phyloP scores from a whole-genome alignment of 1,140 invertebrate genomes.

The Pachyrhynchus sulphureomaculatus region DNA sequence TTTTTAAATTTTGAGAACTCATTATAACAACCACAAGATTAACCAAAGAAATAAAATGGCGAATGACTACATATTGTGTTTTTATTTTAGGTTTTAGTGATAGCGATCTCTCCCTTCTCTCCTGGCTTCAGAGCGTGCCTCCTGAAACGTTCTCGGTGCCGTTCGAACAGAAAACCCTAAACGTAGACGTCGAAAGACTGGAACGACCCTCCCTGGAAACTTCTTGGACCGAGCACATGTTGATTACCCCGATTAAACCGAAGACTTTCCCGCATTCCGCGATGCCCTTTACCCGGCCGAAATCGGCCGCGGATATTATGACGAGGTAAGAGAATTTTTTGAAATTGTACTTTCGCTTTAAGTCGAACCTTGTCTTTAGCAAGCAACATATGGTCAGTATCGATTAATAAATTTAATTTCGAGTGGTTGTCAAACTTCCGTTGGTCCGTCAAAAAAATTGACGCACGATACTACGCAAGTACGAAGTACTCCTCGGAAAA shows the following conservation, averaged over 20 bases:
- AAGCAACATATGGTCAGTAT: too few species aligned
- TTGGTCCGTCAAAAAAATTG: too few species aligned
- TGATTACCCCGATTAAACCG: slow-evolving; percentile 94
- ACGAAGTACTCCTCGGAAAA: too few species aligned
- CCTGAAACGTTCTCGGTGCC: slow-evolving; percentile 87
- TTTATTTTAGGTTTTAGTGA: slow-evolving; percentile 67
- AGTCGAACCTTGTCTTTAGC: neutral
- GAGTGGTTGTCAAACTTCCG: too few species aligned
- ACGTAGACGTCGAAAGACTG: slow-evolving; percentile 85
- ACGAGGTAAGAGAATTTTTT: slow-evolving; percentile 57
- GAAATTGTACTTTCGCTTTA: neutral
- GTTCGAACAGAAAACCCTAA: slow-evolving; percentile 89
- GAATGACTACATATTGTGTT: too few species aligned
- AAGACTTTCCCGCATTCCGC: slow-evolving; percentile 92
- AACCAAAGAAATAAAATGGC: too few species aligned
- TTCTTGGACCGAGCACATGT: slow-evolving; percentile 95
- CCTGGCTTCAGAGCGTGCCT: slow-evolving; percentile 92
- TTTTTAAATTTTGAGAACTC: too few species aligned
- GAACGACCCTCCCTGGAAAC: slow-evolving; percentile 88
- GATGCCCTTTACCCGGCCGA: slow-evolving; percentile 83
- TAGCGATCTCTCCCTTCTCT: slow-evolving; percentile 88
- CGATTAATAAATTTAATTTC: too few species aligned
- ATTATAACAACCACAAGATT: too few species aligned
- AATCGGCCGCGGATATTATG: slow-evolving; percentile 89
- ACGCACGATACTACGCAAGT: too few species aligned